Percentiles rank a stretch among this genome's conserved stretches.
Evolutionary conservation across 2,113 vertebrate species (phyloP).

Genomic region (Microtus richardsoni): DNA sequence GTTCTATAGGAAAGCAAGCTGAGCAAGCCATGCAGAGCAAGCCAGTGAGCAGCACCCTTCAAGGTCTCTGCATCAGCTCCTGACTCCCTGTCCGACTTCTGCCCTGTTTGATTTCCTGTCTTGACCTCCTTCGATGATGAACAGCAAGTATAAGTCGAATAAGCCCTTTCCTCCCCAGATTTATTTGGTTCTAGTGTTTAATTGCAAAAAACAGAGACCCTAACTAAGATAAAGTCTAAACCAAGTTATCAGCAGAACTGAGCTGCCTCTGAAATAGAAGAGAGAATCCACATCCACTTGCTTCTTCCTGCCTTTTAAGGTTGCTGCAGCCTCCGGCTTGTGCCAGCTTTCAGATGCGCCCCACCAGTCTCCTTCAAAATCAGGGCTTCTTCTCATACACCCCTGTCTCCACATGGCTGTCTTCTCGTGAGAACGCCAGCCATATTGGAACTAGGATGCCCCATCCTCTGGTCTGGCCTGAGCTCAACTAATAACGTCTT

Average conservation of each 20-base stretch:
- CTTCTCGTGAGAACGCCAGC: not conserved
- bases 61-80: not conserved
- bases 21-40: not conserved
- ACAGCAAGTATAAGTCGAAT: not conserved
- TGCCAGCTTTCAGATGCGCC: not conserved
- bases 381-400: not conserved
- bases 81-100: not conserved
- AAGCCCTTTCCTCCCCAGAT: not conserved
- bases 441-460: fast-evolving
- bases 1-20: not conserved
- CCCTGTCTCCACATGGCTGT: fast-evolving
- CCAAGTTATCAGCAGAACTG: not conserved
- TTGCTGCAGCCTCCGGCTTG: fast-evolving
- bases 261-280: not conserved
- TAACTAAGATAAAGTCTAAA: not conserved
- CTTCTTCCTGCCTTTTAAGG: not conserved
- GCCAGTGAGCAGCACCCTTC: not conserved
- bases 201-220: not conserved
- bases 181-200: not conserved
- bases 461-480: not conserved
- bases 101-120: not conserved
- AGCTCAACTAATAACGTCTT: not conserved
- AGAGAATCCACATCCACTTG: not conserved
- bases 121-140: not conserved
- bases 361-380: not conserved